These are phyloP conservation scores for Lasioglossum malachurum DNA, from an alignment of 2,888 invertebrate species.

Conservation along the genomic window DNA sequence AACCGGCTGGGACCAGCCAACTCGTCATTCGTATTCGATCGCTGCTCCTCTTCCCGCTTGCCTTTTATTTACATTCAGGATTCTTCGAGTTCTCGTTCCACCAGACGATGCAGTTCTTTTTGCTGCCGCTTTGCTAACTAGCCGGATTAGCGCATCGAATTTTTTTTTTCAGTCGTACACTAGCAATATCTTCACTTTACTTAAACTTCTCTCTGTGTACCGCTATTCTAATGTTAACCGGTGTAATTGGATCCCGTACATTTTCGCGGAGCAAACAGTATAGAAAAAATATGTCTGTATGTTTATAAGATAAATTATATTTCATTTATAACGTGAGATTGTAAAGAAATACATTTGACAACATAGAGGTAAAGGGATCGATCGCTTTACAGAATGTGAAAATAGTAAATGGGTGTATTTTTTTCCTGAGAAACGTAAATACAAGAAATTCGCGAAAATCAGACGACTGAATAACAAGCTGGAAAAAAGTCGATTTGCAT, in stretches of 20 bases:
- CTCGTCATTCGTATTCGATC: constrained; percentile 4
- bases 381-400: no score
- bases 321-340: no score
- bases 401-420: no score
- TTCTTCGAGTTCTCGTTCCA: not conserved
- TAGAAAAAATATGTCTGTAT: no score
- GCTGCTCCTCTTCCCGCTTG: not conserved
- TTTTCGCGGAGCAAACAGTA: no score
- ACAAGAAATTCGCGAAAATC: not conserved
- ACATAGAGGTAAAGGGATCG: no score
- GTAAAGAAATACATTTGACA: no score
- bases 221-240: no score
- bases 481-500: not conserved
- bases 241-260: no score
- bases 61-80: not conserved
- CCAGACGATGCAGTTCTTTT: not conserved
- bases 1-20: not conserved
- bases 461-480: not conserved
- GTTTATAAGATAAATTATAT: no score
- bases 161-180: not conserved
- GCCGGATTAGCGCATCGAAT: not conserved
- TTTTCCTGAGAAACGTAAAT: no score
- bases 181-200: not conserved
- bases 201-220: no score
- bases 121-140: not conserved